Percentiles rank a stretch among this genome's conserved stretches.
Evolutionary conservation across 2,888 invertebrate species (phyloP).

Genomic region (Diachrysia chrysitis): DNA sequence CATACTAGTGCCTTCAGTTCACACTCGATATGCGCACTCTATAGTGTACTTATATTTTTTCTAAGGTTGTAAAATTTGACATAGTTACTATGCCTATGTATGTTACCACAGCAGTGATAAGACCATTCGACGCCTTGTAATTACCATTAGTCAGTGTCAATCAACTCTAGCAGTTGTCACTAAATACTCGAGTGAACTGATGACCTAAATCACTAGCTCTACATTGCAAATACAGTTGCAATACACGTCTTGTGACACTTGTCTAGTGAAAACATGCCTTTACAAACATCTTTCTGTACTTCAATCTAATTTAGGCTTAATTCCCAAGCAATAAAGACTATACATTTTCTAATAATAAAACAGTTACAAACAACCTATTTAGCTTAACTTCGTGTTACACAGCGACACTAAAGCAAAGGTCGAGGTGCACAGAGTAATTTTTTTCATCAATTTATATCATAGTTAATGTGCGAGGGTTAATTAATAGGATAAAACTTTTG

Average conservation of each 20-base stretch:
- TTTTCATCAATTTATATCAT: conserved; percentile 36
- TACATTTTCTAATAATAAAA: conserved; percentile 42
- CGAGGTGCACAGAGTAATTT: conserved; percentile 27
- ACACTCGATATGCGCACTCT: no score
- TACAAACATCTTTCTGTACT: conserved; percentile 23
- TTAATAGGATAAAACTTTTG: background rate
- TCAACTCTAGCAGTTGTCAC: conserved; percentile 25
- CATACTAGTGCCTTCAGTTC: no score
- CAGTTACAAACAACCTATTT: conserved; percentile 51
- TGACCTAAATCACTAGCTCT: conserved; percentile 51
- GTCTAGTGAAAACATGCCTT: conserved; percentile 41
- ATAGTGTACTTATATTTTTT: no score
- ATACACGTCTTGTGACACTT: conserved; percentile 16
- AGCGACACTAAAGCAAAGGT: conserved; percentile 40
- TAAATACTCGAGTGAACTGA: conserved; percentile 21
- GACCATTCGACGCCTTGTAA: conserved; percentile 18
- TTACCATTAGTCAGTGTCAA: conserved; percentile 39
- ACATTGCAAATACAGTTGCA: conserved; percentile 31
- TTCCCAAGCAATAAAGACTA: conserved; percentile 36
- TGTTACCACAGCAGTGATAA: background rate
- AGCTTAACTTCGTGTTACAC: conserved; percentile 40
- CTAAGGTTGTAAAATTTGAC: no score
- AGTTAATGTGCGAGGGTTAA: conserved; percentile 11
- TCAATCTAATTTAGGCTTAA: conserved; percentile 42
- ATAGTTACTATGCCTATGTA: background rate